These are phyloP conservation scores for Bolborhynchus lineola DNA, from an alignment of 2,113 vertebrate genomes.

Conservation along the genomic window DNA sequence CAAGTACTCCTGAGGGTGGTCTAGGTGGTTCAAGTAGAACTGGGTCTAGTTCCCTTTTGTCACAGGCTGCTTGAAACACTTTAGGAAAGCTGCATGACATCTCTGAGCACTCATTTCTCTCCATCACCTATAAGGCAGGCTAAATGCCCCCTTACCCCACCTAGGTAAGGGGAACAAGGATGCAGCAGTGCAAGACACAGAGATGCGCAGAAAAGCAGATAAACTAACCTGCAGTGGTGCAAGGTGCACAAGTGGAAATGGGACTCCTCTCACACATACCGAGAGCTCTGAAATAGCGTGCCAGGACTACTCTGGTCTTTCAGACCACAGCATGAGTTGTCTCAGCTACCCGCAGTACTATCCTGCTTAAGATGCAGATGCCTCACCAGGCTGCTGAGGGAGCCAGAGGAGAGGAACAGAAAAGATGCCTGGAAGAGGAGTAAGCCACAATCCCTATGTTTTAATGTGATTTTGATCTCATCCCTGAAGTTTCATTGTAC, in stretches of 20 bases:
- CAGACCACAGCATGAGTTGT: neutral
- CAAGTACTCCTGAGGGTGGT: neutral
- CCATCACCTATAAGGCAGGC: neutral
- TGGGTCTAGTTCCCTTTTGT: neutral
- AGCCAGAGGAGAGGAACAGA: neutral
- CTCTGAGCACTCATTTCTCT: neutral
- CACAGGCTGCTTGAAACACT: neutral
- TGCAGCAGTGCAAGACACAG: neutral
- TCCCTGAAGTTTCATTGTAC: neutral
- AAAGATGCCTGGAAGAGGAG: neutral
- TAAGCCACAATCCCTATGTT: fast-evolving
- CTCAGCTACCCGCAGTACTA: neutral
- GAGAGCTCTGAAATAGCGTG: neutral
- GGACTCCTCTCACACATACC: fast-evolving
- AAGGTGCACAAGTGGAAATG: neutral
- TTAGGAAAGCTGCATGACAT: neutral
- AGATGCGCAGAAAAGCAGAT: neutral
- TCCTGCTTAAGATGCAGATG: neutral
- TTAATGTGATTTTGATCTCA: neutral
- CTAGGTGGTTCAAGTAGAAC: neutral
- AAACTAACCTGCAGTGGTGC: neutral
- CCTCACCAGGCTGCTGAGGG: neutral
- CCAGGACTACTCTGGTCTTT: neutral
- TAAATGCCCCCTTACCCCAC: neutral
- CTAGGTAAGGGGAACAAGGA: neutral